Conservation (phyloP, 2,888 invertebrate genomes). For the Drosophila bunnanda region DNA sequence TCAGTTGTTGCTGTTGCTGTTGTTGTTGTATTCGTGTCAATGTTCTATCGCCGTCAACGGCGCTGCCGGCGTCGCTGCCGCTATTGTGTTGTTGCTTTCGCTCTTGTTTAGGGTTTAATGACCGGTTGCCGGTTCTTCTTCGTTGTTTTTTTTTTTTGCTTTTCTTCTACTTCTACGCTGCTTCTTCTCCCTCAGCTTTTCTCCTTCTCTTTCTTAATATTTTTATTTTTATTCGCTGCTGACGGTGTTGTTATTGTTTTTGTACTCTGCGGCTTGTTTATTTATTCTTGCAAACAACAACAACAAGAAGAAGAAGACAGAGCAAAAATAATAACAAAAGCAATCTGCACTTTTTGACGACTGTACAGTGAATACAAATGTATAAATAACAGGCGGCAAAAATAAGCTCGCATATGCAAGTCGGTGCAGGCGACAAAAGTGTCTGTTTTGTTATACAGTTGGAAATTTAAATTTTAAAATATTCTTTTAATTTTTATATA, state of each 20-base stretch:
- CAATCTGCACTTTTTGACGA: conserved; percentile 14
- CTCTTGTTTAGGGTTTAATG: conserved; percentile 82
- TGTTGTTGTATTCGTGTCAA: conserved; percentile 69
- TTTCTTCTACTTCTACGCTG: conserved; percentile 35
- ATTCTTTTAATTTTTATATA: too few relatives aligned
- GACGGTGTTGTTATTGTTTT: conserved; percentile 4
- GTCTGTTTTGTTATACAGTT: not conserved
- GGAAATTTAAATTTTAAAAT: not conserved
- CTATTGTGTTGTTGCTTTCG: conserved; percentile 74
- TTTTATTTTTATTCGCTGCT: conserved; percentile 41
- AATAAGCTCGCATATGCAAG: conserved; percentile 9
- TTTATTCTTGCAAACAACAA: conserved; percentile 74
- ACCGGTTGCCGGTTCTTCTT: conserved; percentile 75
- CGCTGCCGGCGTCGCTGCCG: conserved; percentile 49
- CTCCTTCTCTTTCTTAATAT: conserved; percentile 20
- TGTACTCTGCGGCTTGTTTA: conserved; percentile 64
- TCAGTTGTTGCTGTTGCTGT: conserved; percentile 68
- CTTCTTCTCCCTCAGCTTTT: conserved; percentile 8
- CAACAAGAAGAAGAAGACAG: conserved; percentile 22
- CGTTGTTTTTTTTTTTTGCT: conserved; percentile 26
- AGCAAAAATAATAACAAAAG: conserved; percentile 24
- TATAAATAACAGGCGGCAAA: conserved; percentile 21
- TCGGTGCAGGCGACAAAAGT: conserved; percentile 23
- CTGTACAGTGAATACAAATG: conserved; percentile 41
- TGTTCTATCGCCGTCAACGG: conserved; percentile 55